Evolutionary conservation across 2,888 invertebrate genomes (phyloP).

Genomic region (Spodoptera littoralis): DNA sequence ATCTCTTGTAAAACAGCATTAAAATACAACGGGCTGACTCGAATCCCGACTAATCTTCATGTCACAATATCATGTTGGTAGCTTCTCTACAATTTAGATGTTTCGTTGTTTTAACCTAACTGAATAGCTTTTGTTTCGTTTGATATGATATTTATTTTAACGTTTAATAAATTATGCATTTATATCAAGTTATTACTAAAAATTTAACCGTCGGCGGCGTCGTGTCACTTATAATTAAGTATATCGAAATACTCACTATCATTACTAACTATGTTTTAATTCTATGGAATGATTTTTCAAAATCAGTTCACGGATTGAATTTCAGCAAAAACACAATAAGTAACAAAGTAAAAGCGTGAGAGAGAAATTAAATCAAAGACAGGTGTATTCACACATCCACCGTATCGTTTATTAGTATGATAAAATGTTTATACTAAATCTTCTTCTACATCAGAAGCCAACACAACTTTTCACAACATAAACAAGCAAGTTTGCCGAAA

Average conservation of each 20-base stretch:
- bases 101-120: slow-evolving; percentile 33
- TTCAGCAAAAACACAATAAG: too few relatives aligned
- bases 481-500: slow-evolving; percentile 37
- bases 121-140: slow-evolving; percentile 4
- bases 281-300: too few relatives aligned
- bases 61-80: slow-evolving; percentile 61
- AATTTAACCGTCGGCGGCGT: too few relatives aligned
- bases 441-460: slow-evolving; percentile 9
- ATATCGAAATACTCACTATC: too few relatives aligned
- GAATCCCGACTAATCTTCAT: slow-evolving; percentile 60
- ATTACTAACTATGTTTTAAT: too few relatives aligned
- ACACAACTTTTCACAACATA: slow-evolving; percentile 35
- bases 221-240: too few relatives aligned
- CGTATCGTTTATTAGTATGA: not conserved
- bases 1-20: slow-evolving; percentile 66
- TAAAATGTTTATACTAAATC: slow-evolving; percentile 14
- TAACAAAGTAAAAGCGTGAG: too few relatives aligned
- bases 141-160: slow-evolving; percentile 2
- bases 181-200: too few relatives aligned
- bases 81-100: slow-evolving; percentile 44
- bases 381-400: not conserved
- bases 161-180: too few relatives aligned
- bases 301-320: too few relatives aligned
- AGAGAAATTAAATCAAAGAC: too few relatives aligned
- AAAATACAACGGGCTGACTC: slow-evolving; percentile 50